A percentile compares a stretch with the other conserved stretches of the same genome.
phyloP scores from a whole-genome alignment of 2,797 vertebrate species.

The Malurus leucopterus region DNA sequence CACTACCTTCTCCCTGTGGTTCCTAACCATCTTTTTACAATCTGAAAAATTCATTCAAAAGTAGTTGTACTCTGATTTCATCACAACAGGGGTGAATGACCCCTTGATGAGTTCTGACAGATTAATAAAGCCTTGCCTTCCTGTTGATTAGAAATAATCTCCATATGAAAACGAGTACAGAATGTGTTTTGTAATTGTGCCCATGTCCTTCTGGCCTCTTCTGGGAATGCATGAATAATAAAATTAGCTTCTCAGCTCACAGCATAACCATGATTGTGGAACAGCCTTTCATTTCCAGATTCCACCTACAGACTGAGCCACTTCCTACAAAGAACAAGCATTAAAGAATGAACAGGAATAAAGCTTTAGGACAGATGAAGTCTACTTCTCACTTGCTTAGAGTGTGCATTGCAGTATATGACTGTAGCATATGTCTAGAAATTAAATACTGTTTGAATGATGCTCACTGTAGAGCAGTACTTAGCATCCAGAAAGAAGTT shows the following conservation, averaged over 20 bases:
- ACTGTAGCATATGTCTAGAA: neutral
- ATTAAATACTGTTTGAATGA: neutral
- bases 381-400: neutral
- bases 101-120: constrained; percentile 6
- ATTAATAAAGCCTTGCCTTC: neutral
- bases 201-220: neutral
- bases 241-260: neutral
- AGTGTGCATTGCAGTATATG: neutral
- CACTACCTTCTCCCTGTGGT: neutral
- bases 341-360: neutral
- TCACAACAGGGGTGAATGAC: neutral
- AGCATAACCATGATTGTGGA: neutral
- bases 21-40: constrained; percentile 9
- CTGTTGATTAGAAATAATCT: neutral
- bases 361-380: neutral
- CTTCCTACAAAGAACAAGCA: neutral
- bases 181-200: neutral
- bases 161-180: neutral
- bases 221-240: constrained; percentile 13
- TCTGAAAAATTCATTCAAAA: neutral
- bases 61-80: constrained; percentile 25
- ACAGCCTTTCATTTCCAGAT: neutral
- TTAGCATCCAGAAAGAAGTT: neutral
- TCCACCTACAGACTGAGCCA: neutral
- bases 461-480: neutral